A percentile compares a stretch with the other conserved stretches of the same genome.
Evolutionary conservation across 1,140 invertebrate genomes (phyloP).

Genomic region (Chymomyza costata): DNA sequence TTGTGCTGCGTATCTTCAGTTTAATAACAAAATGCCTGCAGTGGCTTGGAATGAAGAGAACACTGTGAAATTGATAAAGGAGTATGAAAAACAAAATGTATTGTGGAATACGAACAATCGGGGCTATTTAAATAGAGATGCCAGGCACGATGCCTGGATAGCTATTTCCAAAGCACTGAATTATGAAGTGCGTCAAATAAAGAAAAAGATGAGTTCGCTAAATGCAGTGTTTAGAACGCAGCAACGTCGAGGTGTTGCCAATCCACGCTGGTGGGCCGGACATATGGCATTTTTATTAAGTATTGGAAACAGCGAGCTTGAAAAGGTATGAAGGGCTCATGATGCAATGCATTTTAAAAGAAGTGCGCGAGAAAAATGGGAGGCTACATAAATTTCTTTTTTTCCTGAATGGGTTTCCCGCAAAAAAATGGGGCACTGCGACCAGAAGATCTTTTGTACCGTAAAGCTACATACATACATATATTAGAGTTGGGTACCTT

Average conservation of each 20-base stretch:
- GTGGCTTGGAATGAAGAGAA: slow-evolving; percentile 6
- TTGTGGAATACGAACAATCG: slow-evolving; percentile 8
- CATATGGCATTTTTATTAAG: slow-evolving; percentile 9
- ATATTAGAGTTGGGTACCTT: no score
- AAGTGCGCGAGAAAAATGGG: no score
- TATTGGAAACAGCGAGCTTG: neutral
- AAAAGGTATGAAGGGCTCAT: no score
- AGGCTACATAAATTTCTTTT: no score
- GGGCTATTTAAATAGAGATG: neutral
- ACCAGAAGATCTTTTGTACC: no score
- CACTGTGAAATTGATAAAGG: slow-evolving; percentile 4
- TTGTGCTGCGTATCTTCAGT: no score
- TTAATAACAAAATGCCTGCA: no score
- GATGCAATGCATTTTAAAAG: no score
- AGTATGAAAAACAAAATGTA: neutral
- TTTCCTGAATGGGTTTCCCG: no score
- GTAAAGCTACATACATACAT: neutral
- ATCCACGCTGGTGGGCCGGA: slow-evolving; percentile 7
- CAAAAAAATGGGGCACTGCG: no score
- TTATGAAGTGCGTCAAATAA: neutral
- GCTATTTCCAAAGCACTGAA: neutral
- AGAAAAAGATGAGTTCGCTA: slow-evolving; percentile 3
- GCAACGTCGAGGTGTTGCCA: neutral
- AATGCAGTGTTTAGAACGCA: slow-evolving; percentile 4
- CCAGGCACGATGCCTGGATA: neutral